Percentiles rank a stretch among this genome's conserved stretches.
Conservation (phyloP, 1,140 invertebrate genomes). For the honey bee (Apis mellifera) region DNA sequence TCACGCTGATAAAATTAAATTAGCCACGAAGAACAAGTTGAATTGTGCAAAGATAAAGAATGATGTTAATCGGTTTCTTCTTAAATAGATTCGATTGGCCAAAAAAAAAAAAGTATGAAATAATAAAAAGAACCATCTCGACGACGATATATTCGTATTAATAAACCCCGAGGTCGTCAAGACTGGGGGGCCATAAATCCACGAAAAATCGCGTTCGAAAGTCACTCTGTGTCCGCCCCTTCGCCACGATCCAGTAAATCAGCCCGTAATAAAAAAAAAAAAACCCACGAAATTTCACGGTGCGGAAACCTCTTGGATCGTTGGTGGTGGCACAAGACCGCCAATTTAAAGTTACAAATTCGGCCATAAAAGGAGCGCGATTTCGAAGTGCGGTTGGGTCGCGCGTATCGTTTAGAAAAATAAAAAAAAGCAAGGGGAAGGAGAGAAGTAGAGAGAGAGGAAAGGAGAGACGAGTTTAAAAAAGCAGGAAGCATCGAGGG, state of each 20-base stretch:
- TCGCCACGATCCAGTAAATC: conserved; percentile 45
- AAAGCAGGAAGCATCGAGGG: conserved; percentile 24
- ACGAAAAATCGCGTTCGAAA: conserved; percentile 22
- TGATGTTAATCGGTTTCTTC: too few relatives aligned
- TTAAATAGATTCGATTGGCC: too few relatives aligned
- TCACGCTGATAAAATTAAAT: too few relatives aligned
- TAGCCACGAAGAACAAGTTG: too few relatives aligned
- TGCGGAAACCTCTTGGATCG: conserved; percentile 37
- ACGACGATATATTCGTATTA: conserved; percentile 16
- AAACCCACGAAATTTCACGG: conserved; percentile 64
- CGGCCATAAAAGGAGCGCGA: conserved; percentile 73
- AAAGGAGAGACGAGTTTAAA: conserved; percentile 31
- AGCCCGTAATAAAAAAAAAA: conserved; percentile 61
- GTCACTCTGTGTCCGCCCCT: neutral
- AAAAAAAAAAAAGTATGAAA: too few relatives aligned
- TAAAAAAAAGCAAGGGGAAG: conserved; percentile 18
- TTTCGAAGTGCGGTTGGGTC: conserved; percentile 32
- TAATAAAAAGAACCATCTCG: too few relatives aligned
- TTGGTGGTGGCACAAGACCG: conserved; percentile 47
- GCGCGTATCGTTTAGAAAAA: conserved; percentile 53
- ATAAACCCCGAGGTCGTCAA: conserved; percentile 33
- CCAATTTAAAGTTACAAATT: conserved; percentile 80
- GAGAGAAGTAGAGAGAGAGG: too few relatives aligned
- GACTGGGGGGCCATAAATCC: conserved; percentile 23
- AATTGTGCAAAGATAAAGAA: too few relatives aligned